Evolutionary conservation across 2,113 vertebrate species (phyloP).

Genomic region (Gopherus flavomarginatus): DNA sequence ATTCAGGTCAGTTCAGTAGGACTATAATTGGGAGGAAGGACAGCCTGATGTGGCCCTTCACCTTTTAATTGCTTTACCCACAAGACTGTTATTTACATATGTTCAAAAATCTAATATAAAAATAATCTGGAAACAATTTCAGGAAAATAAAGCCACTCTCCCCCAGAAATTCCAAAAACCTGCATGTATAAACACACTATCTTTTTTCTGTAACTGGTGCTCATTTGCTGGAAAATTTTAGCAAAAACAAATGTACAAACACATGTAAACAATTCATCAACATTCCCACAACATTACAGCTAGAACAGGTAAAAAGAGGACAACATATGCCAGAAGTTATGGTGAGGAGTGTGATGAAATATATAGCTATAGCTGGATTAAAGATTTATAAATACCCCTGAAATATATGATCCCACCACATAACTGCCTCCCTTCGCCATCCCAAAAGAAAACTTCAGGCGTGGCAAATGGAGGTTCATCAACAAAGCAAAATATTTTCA

Average conservation of each 20-base stretch:
- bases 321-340: background rate
- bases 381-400: background rate
- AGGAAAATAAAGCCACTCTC: background rate
- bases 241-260: constrained; percentile 28
- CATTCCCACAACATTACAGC: constrained; percentile 12
- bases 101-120: background rate
- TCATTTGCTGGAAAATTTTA: constrained; percentile 23
- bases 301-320: constrained; percentile 22
- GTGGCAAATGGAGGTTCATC: constrained; percentile 19
- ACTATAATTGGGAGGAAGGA: background rate
- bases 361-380: background rate
- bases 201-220: background rate
- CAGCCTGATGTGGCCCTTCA: background rate
- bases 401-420: constrained; percentile 16
- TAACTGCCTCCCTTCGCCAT: constrained; percentile 49
- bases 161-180: constrained; percentile 26
- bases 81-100: background rate
- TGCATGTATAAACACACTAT: background rate
- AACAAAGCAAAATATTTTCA: constrained; percentile 8
- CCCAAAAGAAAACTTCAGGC: constrained; percentile 25
- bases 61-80: background rate
- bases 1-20: background rate
- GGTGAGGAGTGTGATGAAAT: background rate
- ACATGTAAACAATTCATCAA: constrained; percentile 46
- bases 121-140: background rate